Conservation (phyloP, 2,888 invertebrate genomes). For the Lithosia quadra region DNA sequence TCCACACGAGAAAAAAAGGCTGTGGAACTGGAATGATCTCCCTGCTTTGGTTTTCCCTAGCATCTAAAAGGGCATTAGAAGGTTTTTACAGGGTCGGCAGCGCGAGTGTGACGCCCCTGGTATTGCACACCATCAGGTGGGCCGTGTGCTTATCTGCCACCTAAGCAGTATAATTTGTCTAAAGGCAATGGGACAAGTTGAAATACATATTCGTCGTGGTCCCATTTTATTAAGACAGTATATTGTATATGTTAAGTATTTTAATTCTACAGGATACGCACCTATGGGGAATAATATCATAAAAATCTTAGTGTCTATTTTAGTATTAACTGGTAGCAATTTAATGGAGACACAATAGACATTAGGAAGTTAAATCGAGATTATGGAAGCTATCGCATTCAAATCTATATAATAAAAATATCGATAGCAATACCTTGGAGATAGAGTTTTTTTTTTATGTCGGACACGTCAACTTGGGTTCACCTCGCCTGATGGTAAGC, state of each 20-base stretch:
- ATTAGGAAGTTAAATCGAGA: neutral
- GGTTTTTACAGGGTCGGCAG: too few relatives aligned
- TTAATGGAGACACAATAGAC: neutral
- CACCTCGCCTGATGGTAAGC: too few relatives aligned
- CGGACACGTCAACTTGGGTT: too few relatives aligned
- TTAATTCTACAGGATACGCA: neutral
- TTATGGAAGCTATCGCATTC: neutral
- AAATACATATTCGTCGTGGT: neutral
- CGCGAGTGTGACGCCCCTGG: too few relatives aligned
- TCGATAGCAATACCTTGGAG: too few relatives aligned
- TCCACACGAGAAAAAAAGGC: too few relatives aligned
- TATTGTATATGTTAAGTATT: neutral
- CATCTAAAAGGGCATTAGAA: too few relatives aligned
- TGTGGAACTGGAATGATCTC: too few relatives aligned
- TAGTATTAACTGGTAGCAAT: neutral
- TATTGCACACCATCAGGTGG: too few relatives aligned
- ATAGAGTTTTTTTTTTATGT: too few relatives aligned
- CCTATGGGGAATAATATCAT: slow-evolving; percentile 1
- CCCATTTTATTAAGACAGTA: neutral
- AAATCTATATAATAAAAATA: neutral
- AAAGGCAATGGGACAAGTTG: neutral
- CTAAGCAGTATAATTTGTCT: neutral
- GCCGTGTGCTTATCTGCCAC: too few relatives aligned
- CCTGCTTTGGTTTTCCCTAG: too few relatives aligned
- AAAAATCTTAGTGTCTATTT: neutral